Base-by-base conservation (phyloP, 2,888 invertebrate genomes). In the Bombylius discolor region DNA sequence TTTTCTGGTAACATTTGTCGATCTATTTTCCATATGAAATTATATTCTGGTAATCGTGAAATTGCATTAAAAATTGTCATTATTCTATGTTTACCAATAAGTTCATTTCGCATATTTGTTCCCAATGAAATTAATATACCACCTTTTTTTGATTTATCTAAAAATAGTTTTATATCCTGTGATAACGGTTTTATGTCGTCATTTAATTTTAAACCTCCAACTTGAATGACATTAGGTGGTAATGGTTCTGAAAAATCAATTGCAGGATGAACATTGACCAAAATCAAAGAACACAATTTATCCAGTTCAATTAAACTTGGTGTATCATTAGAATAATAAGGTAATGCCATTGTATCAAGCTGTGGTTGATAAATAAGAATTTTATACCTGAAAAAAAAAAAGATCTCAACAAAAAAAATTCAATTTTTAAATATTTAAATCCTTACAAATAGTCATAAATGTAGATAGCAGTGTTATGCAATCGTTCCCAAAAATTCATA, bases 1-100 rank as follows among this genome's bases (percentile, higher is more conserved):
- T 36, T 36, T 36, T 36, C 8, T 36, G 34, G 8, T 36, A 36
- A 36, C 1, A 36, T 36, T 36, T 2, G 34, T 23, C 33, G 14
- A 49, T 68, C 67, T 44, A 66, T 65, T 62, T 72, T 74, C 73
- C 71, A 74, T 5, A 76, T 51, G 31, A 76, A 71, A 12, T 69
- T 64, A 56, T 69, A 70, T 4, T 70, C 64, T 0, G 63, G 61
- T 31, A 72, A 59, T 8, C 66, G 55, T 7, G 57, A 47, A 45
- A 74, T 66, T 49, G 67, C 68, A 1, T 60, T 48, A 4, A 69
- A 14, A 36, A 73, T 58, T 0, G 63, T 62, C 7, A 60, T 52
- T 9, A 62, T 57, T 36, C 61, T 60, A 13, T 63, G 50, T 0
- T 56, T 5, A 3, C 64, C 64, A 13, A 60, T 32, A 46, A 58